Conservation (phyloP, 2,797 vertebrate genomes). For the Gobionotothen gibberifrons region DNA sequence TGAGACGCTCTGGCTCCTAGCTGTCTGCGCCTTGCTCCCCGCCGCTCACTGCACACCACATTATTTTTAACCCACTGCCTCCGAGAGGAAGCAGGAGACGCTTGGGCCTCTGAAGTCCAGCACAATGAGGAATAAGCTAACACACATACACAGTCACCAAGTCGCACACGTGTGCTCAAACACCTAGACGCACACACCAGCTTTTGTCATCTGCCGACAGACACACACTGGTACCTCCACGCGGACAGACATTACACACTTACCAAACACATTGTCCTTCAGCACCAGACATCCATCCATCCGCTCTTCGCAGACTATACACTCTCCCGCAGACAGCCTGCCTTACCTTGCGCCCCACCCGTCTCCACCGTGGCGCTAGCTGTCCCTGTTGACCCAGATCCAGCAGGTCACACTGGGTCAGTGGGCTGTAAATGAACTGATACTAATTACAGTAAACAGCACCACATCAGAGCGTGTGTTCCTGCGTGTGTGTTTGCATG, state of each 20-base stretch:
- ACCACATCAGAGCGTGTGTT: slow-evolving; percentile 53
- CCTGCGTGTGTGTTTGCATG: slow-evolving; percentile 58
- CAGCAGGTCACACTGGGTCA: slow-evolving; percentile 76
- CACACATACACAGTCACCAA: slow-evolving; percentile 71
- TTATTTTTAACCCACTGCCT: slow-evolving; percentile 89
- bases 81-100: slow-evolving; percentile 83
- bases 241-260: slow-evolving; percentile 28
- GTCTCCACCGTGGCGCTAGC: slow-evolving; percentile 55
- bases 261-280: slow-evolving; percentile 29
- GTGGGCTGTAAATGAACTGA: slow-evolving; percentile 79
- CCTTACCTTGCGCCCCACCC: slow-evolving; percentile 64
- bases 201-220: slow-evolving; percentile 69
- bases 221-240: slow-evolving; percentile 35
- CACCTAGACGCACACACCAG: slow-evolving; percentile 63
- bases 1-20: slow-evolving; percentile 84
- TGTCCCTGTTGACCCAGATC: slow-evolving; percentile 76
- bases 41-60: slow-evolving; percentile 84
- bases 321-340: slow-evolving; percentile 14
- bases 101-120: slow-evolving; percentile 84
- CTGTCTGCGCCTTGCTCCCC: slow-evolving; percentile 85
- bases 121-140: slow-evolving; percentile 81
- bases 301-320: slow-evolving; percentile 36
- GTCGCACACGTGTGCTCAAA: slow-evolving; percentile 65
- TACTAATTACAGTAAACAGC: slow-evolving; percentile 83
- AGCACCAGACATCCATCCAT: slow-evolving; percentile 60